Base-by-base conservation (phyloP, 2,888 invertebrate genomes). In the Erebia palarica region DNA sequence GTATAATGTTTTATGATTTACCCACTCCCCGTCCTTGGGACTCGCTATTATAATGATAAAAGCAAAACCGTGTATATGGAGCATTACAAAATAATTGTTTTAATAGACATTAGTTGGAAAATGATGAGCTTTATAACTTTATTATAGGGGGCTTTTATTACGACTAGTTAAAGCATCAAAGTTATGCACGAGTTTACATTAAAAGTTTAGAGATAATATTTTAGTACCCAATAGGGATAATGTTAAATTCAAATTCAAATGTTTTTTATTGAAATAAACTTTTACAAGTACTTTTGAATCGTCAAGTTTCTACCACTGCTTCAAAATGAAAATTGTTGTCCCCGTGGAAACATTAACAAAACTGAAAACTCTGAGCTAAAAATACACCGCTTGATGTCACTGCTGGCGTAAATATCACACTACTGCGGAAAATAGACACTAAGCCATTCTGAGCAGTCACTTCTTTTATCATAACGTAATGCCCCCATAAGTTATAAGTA, bases 41-140 rank as follows among this genome's bases (percentile, higher is more conserved):
- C 55, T 5, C 61, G 61, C 44, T 44, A 44, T 60, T 36, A 59
- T 14, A 36, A 42, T 44, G 36, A 18, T 64, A 64, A 64, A 51
- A 64, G 63, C 63, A 21, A 64, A 64, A 42, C 27, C 63, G 47
- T 64, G 63, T 64, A 49, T 49, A 27, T 11, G 27, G 49, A 27
- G 49, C 49, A 27, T 49, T 51, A 51, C 21, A 14, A 27, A 63
- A 21, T 51, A 64, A 64, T 64, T 64, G 27, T 64, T 64, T 64
- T 27, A 49, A 27, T 64, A 64, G 21, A 27, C 27, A 64, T 49
- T 60, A 44, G 42, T 60, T 60, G 16, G 60, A 60, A 60, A 60
- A 42, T 60, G 27, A 58, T 58, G 57, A 58, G 55, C 55, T 51
- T 51, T n/a, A 51, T 51, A 51, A 55, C 53, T 53, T 53, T 53